Evolutionary conservation across 1,140 invertebrate genomes (phyloP).

Genomic region (Halesus radiatus): DNA sequence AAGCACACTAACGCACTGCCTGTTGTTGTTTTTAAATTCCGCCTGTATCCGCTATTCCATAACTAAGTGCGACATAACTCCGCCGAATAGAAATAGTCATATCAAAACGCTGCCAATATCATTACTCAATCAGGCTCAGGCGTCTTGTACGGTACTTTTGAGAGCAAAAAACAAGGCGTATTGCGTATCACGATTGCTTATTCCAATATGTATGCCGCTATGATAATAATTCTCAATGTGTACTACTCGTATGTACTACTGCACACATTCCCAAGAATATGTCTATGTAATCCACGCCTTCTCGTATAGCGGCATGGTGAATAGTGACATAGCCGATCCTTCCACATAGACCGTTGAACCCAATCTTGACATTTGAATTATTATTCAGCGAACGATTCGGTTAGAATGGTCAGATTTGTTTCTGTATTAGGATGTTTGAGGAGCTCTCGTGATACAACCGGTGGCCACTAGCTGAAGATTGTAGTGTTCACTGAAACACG

Average conservation of each 20-base stretch:
- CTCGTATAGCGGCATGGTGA: constrained; percentile 2
- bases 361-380: constrained; percentile 31
- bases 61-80: no score
- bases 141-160: neutral
- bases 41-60: no score
- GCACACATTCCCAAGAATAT: no score
- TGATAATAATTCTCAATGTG: neutral
- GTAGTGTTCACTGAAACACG: neutral
- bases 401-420: neutral
- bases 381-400: constrained; percentile 1
- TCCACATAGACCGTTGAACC: constrained; percentile 25
- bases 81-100: neutral
- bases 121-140: constrained; percentile 22
- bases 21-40: no score
- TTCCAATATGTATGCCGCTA: constrained; percentile 13
- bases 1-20: no score
- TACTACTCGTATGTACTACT: no score
- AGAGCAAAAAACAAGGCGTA: constrained; percentile 9
- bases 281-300: constrained; percentile 13
- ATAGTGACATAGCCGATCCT: constrained; percentile 22
- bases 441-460: neutral
- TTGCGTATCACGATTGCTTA: constrained; percentile 22
- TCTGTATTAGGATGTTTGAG: neutral
- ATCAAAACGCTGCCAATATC: neutral
- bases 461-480: neutral